These are phyloP conservation scores for Ptychobarbus kaznakovi DNA, from an alignment of 2,797 vertebrate species.

Conservation along the genomic window DNA sequence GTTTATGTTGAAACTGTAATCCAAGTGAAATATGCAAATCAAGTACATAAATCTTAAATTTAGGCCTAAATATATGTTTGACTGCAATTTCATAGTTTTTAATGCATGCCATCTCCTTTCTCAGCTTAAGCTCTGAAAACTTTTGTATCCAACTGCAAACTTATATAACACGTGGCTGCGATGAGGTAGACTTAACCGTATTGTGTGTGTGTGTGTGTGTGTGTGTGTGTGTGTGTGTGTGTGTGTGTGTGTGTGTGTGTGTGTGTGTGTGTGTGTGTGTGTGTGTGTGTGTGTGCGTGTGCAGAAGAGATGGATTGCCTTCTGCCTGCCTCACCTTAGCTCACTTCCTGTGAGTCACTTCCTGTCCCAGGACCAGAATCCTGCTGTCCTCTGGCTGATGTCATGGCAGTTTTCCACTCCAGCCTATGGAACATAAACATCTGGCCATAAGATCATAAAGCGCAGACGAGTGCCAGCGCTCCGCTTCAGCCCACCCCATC, in stretches of 20 bases:
- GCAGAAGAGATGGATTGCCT: constrained; percentile 59
- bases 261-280: constrained; percentile 8
- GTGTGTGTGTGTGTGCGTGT: constrained; percentile 23
- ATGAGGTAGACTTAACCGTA: constrained; percentile 40
- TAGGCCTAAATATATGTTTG: not conserved
- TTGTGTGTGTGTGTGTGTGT: not conserved
- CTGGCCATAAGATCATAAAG: constrained; percentile 66
- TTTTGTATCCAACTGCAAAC: not conserved
- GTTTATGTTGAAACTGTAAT: not conserved
- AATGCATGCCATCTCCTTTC: not conserved
- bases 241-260: constrained; percentile 13
- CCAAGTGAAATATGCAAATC: not conserved
- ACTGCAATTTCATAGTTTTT: not conserved
- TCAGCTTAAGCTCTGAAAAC: constrained; percentile 17
- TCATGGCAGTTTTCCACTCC: constrained; percentile 80
- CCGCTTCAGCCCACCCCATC: constrained; percentile 48
- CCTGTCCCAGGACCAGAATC: constrained; percentile 80
- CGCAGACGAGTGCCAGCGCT: constrained; percentile 67
- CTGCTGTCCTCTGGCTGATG: constrained; percentile 80
- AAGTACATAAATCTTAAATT: not conserved
- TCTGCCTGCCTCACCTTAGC: constrained; percentile 72
- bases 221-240: constrained; percentile 19
- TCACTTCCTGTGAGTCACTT: constrained; percentile 84
- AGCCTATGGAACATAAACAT: constrained; percentile 64
- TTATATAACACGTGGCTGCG: constrained; percentile 35